Evolutionary conservation across 2,797 vertebrate genomes (phyloP).

Genomic region (Lithobates sylvaticus): DNA sequence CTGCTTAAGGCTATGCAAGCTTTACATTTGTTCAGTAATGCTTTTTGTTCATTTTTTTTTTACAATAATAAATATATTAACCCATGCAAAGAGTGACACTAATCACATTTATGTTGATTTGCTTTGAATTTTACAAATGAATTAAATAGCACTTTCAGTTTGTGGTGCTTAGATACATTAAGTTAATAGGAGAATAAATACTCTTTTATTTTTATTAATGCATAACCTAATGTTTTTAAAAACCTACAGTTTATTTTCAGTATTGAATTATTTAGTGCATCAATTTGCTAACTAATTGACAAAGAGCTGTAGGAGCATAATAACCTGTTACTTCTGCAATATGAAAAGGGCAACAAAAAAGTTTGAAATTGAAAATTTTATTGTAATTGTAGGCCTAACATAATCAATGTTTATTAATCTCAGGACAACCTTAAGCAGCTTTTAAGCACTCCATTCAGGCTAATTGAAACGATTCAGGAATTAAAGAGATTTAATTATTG

Average conservation of each 20-base stretch:
- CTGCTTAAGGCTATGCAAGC: no score
- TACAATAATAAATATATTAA: no score
- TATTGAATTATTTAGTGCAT: not conserved
- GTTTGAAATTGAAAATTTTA: not conserved
- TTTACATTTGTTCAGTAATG: no score
- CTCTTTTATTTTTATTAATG: not conserved
- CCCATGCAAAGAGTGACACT: no score
- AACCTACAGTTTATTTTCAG: not conserved
- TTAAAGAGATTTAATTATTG: not conserved
- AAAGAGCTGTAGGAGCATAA: not conserved
- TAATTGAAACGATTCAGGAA: not conserved
- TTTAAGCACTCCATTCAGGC: not conserved
- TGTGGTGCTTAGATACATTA: no score
- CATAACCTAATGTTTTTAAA: not conserved
- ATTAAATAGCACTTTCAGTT: no score
- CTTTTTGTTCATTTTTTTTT: no score
- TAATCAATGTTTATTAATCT: not conserved
- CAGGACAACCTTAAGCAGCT: not conserved
- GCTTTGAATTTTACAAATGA: no score
- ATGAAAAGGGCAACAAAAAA: not conserved
- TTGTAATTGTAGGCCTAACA: not conserved
- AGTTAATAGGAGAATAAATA: no score
- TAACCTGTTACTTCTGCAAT: not conserved
- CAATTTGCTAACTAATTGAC: not conserved
- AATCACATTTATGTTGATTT: no score